Evolutionary conservation across 2,113 vertebrate genomes (phyloP).

Genomic region (Charina bottae): DNA sequence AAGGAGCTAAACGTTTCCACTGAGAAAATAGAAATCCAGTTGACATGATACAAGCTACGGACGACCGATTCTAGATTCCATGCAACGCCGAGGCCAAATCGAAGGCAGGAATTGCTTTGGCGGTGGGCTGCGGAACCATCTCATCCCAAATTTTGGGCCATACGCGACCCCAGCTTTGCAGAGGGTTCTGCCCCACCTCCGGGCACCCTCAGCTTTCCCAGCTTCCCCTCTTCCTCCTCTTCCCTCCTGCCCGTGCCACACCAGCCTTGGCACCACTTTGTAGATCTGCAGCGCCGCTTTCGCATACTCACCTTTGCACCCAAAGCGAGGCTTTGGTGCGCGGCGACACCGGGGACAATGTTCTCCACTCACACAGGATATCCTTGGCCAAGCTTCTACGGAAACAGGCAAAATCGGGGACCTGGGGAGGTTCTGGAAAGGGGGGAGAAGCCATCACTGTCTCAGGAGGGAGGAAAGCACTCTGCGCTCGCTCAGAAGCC

Average conservation of each 20-base stretch:
- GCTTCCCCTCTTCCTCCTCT: background rate
- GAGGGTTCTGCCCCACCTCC: too few species aligned
- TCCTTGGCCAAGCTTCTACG: slow-evolving; percentile 58
- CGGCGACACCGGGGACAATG: background rate
- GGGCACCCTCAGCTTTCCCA: too few species aligned
- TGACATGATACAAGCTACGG: too few species aligned
- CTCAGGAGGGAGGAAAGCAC: rapidly evolving
- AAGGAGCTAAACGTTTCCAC: too few species aligned
- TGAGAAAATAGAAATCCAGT: too few species aligned
- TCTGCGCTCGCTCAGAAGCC: background rate
- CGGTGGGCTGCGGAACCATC: too few species aligned
- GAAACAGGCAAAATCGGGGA: slow-evolving; percentile 62
- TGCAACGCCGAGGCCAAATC: background rate
- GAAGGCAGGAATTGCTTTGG: background rate
- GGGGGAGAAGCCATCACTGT: background rate
- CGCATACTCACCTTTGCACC: slow-evolving; percentile 61
- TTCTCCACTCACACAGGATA: slow-evolving; percentile 71
- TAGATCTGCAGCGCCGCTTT: too few species aligned
- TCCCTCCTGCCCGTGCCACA: background rate
- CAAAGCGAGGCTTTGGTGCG: slow-evolving; percentile 52
- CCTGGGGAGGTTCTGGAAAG: slow-evolving; percentile 65
- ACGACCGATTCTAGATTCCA: background rate
- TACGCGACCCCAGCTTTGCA: too few species aligned
- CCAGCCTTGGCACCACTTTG: background rate
- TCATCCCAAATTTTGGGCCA: background rate